A percentile compares a stretch with the other conserved stretches of the same genome.
Evolutionary conservation across 2,113 vertebrate species (phyloP).

Genomic region (Seriola dumerili): DNA sequence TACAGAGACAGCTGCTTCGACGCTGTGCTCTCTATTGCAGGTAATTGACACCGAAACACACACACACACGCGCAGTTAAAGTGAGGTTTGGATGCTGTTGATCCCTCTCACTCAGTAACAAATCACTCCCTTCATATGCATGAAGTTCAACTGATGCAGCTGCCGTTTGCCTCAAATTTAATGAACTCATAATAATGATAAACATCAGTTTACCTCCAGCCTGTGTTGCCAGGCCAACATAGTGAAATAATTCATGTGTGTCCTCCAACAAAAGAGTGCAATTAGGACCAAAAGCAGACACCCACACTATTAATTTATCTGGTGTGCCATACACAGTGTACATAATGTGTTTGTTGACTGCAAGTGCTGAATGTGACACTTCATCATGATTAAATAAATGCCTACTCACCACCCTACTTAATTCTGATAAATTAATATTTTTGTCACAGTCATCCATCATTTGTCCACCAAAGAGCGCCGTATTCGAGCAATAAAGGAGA

Average conservation of each 20-base stretch:
- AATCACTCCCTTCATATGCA: neutral
- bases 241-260: slow-evolving; percentile 47
- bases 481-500: slow-evolving; percentile 86
- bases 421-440: slow-evolving; percentile 33
- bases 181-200: slow-evolving; percentile 38
- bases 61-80: neutral
- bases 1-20: slow-evolving; percentile 82
- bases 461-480: slow-evolving; percentile 85
- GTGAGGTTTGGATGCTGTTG: neutral
- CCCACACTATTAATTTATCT: slow-evolving; percentile 36
- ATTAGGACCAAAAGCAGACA: slow-evolving; percentile 37
- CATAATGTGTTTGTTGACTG: slow-evolving; percentile 15
- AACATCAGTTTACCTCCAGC: slow-evolving; percentile 43
- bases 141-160: slow-evolving; percentile 6
- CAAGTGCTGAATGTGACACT: slow-evolving; percentile 18
- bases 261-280: slow-evolving; percentile 39
- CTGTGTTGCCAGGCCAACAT: slow-evolving; percentile 60
- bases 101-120: neutral
- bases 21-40: slow-evolving; percentile 81
- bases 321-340: slow-evolving; percentile 3
- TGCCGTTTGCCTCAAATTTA: slow-evolving; percentile 26
- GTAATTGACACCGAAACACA: slow-evolving; percentile 32
- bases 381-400: slow-evolving; percentile 15
- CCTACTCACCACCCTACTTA: neutral
- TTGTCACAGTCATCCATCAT: slow-evolving; percentile 83